Evolutionary conservation across 2,797 vertebrate genomes (phyloP), one percentile per base, ranked within the genome.

Genomic region (Sebastes miniatus): DNA sequence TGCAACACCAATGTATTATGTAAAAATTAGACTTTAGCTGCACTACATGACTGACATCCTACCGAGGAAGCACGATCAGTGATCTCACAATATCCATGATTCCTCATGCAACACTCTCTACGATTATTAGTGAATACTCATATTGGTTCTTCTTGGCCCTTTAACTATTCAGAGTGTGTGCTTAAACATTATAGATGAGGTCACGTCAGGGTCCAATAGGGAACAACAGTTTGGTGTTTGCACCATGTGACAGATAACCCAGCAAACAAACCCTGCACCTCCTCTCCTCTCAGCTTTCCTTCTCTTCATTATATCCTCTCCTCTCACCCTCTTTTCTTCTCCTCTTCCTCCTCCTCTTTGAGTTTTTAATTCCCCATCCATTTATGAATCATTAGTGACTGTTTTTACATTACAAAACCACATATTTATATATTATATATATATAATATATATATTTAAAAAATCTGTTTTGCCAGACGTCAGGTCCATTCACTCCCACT

Each of bases 241-340:
- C 74, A 36, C 69, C 72, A 69, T 62, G 77, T 89, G 87, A 90
- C 73, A 63, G 77, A 85, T 69, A 85, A 86, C n/a, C n/a, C 18
- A 2, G 34, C 66, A 69, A 75, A 73, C 34, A 54, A 69, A 76
- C 67, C 62, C 65, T 31, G 8, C n/a, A 18, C 52, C 6, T 50
- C 47, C 47, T 50, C 62, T 66, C 39, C 24, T 29, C 63, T 39
- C 39, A 2, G 22, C 54, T 36, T 50, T 13, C 4, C 39, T 29
- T 22, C 24, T 64, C 63, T 68, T 25, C 76, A 16, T 64, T 4
- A 4, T 4, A 8, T 64, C 39, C 7, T 66, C 4, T 31, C 18
- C 22, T 68, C 50, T 1, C 69, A 7, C 2, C 34, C 56, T 39
- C 25, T 10, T n/a, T 22, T 74, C 13, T 18, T 20, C 13, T 7